phyloP scores from a whole-genome alignment of 2,888 invertebrate genomes.

The Trichogramma evanescens region DNA sequence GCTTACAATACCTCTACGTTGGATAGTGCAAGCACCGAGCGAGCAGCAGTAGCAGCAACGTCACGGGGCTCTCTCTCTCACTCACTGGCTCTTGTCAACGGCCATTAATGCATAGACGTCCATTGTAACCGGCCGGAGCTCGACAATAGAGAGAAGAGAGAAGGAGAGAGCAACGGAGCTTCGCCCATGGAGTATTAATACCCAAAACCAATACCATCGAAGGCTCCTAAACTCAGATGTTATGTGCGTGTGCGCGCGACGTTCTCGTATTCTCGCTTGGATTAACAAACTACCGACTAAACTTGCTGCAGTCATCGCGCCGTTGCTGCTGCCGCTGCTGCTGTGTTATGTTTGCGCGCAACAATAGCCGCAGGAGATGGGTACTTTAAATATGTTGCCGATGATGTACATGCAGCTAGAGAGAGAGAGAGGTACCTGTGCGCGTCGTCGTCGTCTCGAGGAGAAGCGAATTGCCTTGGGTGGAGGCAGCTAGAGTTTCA shows the following conservation, averaged over 20 bases:
- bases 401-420: too few relatives aligned
- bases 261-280: background rate
- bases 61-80: constrained; percentile 25
- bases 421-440: too few relatives aligned
- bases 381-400: background rate
- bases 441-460: too few relatives aligned
- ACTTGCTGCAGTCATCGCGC: background rate
- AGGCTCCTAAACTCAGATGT: too few relatives aligned
- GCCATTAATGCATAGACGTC: background rate
- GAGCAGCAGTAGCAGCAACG: constrained; percentile 8
- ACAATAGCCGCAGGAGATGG: constrained; percentile 17
- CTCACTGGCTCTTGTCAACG: background rate
- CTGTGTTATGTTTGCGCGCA: constrained; percentile 11
- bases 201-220: constrained; percentile 37
- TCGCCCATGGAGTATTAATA: constrained; percentile 31
- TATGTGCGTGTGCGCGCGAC: too few relatives aligned
- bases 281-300: constrained; percentile 8
- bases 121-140: constrained; percentile 14
- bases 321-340: background rate
- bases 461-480: too few relatives aligned
- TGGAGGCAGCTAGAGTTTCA: too few relatives aligned
- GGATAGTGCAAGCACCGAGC: background rate
- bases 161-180: background rate
- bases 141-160: too few relatives aligned
- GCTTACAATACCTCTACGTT: too few relatives aligned